Conservation (phyloP, 2,888 invertebrate genomes). For the Meteorus cinctellus region DNA sequence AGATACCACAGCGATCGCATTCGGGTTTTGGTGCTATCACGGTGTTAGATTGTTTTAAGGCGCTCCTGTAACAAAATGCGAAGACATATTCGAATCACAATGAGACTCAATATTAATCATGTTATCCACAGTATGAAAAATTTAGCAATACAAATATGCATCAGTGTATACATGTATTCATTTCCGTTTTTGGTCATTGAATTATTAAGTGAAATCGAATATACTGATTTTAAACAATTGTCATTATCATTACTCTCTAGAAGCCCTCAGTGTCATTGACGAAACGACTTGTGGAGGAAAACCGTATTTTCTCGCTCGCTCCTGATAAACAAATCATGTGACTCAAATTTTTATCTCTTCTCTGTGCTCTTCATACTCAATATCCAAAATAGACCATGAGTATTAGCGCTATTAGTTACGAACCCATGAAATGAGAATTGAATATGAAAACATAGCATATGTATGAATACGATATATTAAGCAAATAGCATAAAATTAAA, state of each 20-base stretch:
- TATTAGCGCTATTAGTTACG: not conserved
- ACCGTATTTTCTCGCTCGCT: no score
- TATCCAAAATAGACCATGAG: not conserved
- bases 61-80: slow-evolving; percentile 68
- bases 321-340: no score
- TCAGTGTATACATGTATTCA: not conserved
- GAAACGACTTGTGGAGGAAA: no score
- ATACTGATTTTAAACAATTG: not conserved
- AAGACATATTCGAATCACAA: slow-evolving; percentile 54
- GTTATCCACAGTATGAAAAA: slow-evolving; percentile 43
- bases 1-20: slow-evolving; percentile 63
- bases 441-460: not conserved
- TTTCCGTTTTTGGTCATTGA: not conserved
- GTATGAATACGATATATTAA: no score
- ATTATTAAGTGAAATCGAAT: no score
- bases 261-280: no score
- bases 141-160: not conserved
- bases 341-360: not conserved
- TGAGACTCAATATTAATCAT: slow-evolving; percentile 36
- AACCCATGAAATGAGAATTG: not conserved
- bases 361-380: not conserved
- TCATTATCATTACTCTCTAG: not conserved
- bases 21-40: slow-evolving; percentile 66
- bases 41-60: slow-evolving; percentile 68
- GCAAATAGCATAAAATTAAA: no score